Base-by-base conservation (phyloP, 2,888 invertebrate genomes). In the Melitaea athalia region DNA sequence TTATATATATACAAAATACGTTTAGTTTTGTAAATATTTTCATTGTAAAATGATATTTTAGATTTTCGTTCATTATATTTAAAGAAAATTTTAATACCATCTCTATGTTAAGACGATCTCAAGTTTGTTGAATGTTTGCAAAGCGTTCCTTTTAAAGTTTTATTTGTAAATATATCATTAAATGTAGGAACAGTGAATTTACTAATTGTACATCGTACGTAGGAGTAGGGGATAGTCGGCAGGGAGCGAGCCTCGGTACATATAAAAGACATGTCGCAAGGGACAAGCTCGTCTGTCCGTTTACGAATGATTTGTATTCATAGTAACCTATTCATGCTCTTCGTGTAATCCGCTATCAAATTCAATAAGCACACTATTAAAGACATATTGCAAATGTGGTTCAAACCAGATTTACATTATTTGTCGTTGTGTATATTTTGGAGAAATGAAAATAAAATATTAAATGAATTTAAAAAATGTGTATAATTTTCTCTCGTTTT, bases 101-200 rank as follows among this genome's bases (percentile, higher is more conserved):
- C 91, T 87, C 88, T 91, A 92, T 86, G 88, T 91, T 92, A 92
- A 92, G 90, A 91, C 91, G 92, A 92, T 92, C 92, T 92, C 92
- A 92, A 91, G 89, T 91, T 91, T 91, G 91, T 92, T 92, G 91
- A 91, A 91, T 91, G 91, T 91, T 92, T 92, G 89, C 90, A 91
- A 92, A 92, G 92, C 91, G 92, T 92, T 92, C 92, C 91, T 91
- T 91, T 91, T 89, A 92, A 92, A 91, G 91, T 91, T 92, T 92
- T 91, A 92, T 91, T 91, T 92, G 92, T 92, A 92, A 90, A 92
- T 92, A 91, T 90, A 85, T 87, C 81, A 80, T 79, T 78, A 87
- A 88, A 85, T 82, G 84, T 92, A 91, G 88, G 89, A 82, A 89
- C 90, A 86, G 84, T 91, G 90, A 90, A 90, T 89, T 90, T 87